Base-by-base conservation (phyloP, 2,797 vertebrate species). In the Sebastes vulpes region DNA sequence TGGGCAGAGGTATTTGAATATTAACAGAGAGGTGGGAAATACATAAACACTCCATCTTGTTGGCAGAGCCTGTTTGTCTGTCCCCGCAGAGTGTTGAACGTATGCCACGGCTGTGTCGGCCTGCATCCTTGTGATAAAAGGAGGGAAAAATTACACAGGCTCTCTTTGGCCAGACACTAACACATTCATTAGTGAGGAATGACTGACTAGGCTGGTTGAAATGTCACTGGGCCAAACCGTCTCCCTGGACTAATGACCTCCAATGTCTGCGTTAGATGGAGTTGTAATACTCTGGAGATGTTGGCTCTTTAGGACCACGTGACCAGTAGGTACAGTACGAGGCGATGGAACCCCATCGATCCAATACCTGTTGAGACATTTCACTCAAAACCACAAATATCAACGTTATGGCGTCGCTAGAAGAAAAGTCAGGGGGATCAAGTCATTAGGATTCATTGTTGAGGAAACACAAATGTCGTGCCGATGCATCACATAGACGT, bases 61-160 rank as follows among this genome's bases (percentile, higher is more conserved):
- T 93, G 90, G 92, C 94, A 91, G 86, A 89, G 85, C 42, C 65
- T 79, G 91, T 91, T 92, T 85, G 89, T 89, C 78, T 84, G 68
- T 87, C 88, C 88, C 90, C 4, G 65, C 72, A 68, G 82, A 82
- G 77, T 74, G 75, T 87, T 93, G 93, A 95, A 81, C 65, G 76
- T 65, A 76, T 88, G 92, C 94, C 95, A 95, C n/a, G 61, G 83
- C 86, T 58, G 75, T 56, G 90, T 75, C 90, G 79, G 91, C 85
- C 95, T 96, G 95, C 93, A 94, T 82, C 81, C 89, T 57, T 67
- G 84, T 87, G 95, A 96, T 96, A 96, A 95, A 96, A 92, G 85
- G 86, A 92, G 87, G 92, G 84, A 92, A 87, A 92, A 88, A 92
- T 94, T 75, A 87, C 87, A 84, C 82, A 54, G 65, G 74, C 88